Evolutionary conservation across 2,797 vertebrate species (phyloP).

Genomic region (Sebastes cheni): DNA sequence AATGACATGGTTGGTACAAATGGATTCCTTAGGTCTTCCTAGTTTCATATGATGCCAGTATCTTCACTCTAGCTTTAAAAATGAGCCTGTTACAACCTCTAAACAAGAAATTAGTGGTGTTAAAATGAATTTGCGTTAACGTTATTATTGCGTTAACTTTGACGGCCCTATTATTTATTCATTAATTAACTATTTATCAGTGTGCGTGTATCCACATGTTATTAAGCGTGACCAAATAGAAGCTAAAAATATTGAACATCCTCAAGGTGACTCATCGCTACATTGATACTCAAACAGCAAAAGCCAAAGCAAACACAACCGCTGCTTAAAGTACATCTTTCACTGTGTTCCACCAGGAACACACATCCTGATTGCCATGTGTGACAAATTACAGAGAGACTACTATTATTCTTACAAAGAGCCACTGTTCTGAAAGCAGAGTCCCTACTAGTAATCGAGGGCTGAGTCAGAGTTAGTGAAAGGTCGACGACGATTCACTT

Average conservation of each 20-base stretch:
- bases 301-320: not conserved
- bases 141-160: too few species aligned
- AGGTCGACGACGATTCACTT: not conserved
- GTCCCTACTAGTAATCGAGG: not conserved
- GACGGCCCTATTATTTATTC: not conserved
- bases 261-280: not conserved
- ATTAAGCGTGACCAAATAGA: not conserved
- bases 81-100: too few species aligned
- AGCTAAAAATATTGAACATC: not conserved
- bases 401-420: not conserved
- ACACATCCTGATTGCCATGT: not conserved
- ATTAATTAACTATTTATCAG: not conserved
- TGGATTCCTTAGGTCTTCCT: too few species aligned
- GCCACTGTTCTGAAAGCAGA: not conserved
- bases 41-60: too few species aligned
- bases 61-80: too few species aligned
- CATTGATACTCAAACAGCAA: not conserved
- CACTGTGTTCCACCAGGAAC: not conserved
- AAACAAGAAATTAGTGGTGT: too few species aligned
- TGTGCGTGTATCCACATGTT: not conserved
- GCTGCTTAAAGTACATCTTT: not conserved
- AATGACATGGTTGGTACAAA: too few species aligned
- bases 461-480: not conserved
- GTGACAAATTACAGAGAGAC: not conserved
- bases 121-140: too few species aligned